Evolutionary conservation across 1,140 invertebrate genomes (phyloP).

Genomic region (Zaprionus tsacasi): DNA sequence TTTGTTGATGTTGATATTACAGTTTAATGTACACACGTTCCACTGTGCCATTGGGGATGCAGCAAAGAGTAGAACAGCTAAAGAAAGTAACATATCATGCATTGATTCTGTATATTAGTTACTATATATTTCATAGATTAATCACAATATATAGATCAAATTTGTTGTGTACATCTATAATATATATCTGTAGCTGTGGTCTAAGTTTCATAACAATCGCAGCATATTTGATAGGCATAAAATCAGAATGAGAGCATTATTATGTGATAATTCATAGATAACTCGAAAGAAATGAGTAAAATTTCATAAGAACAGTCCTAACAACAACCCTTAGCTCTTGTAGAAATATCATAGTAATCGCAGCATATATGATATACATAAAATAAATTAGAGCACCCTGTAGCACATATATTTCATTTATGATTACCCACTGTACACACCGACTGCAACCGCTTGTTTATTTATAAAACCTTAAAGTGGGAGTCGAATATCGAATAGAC

Average conservation of each 20-base stretch:
- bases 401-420: not conserved
- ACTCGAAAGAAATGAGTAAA: too few relatives aligned
- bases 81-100: not conserved
- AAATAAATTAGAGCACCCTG: not conserved
- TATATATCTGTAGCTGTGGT: too few relatives aligned
- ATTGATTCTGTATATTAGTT: not conserved
- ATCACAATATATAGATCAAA: not conserved
- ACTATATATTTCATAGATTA: not conserved
- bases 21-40: not conserved
- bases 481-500: conserved; percentile 1
- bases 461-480: conserved; percentile 6
- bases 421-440: conserved; percentile 24
- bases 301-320: not conserved
- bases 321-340: not conserved
- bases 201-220: not conserved
- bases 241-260: not conserved
- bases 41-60: not conserved
- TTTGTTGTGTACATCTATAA: not conserved
- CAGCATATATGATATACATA: not conserved
- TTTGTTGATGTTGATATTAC: conserved; percentile 24
- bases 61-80: too few relatives aligned
- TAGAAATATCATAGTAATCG: not conserved
- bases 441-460: not conserved
- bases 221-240: not conserved
- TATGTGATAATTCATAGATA: not conserved